Conservation (phyloP, 2,888 invertebrate genomes). For the Ichneumon xanthorius region DNA sequence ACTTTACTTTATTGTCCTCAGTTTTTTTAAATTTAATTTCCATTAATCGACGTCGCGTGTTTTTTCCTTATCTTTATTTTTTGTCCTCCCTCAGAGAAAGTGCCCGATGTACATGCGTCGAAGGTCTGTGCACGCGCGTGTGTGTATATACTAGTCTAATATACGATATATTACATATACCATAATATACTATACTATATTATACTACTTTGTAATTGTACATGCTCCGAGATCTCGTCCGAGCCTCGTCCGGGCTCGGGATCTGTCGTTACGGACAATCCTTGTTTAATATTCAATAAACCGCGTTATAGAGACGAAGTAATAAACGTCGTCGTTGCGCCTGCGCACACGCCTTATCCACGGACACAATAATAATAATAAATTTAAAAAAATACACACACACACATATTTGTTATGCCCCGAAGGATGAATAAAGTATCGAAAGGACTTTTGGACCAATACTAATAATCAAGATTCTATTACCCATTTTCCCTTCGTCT, state of each 20-base stretch:
- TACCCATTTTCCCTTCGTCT: not conserved
- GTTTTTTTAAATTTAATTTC: conserved; percentile 13
- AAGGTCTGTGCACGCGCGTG: conserved; percentile 30
- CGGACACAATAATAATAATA: not conserved
- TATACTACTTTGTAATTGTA: conserved; percentile 38
- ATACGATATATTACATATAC: conserved; percentile 17
- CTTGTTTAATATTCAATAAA: conserved; percentile 27
- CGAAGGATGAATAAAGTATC: conserved; percentile 40
- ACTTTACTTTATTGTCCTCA: not conserved
- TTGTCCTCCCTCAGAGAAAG: not conserved
- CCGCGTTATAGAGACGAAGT: conserved; percentile 2
- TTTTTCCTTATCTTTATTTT: not conserved
- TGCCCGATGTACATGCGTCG: conserved; percentile 19
- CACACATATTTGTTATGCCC: conserved; percentile 35
- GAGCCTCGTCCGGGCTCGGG: conserved; percentile 36
- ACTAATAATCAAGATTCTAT: conserved; percentile 25
- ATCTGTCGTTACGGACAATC: conserved; percentile 30
- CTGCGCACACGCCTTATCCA: not conserved
- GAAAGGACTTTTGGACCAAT: conserved; percentile 44
- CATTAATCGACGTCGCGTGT: not conserved
- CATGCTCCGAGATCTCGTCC: conserved; percentile 32
- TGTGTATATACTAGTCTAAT: conserved; percentile 44
- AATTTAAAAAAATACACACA: not conserved
- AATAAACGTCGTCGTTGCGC: not conserved
- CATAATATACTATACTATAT: conserved; percentile 21